Percentiles rank a stretch among this genome's conserved stretches.
Evolutionary conservation across 2,797 vertebrate genomes (phyloP).

Genomic region (Tadarida brasiliensis): DNA sequence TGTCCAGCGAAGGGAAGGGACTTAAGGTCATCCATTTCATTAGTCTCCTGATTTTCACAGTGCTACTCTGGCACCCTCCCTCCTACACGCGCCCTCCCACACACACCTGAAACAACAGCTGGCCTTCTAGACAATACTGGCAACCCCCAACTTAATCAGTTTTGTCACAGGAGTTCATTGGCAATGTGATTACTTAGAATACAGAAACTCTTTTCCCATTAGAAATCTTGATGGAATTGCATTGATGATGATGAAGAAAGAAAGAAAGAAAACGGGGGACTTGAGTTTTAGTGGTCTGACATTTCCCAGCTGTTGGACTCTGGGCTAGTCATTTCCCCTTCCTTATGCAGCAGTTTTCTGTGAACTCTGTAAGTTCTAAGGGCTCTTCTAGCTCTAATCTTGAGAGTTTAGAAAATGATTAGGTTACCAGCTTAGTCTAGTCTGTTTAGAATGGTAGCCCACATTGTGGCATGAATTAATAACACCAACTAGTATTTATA

Average conservation of each 20-base stretch:
- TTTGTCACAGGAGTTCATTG: constrained; percentile 38
- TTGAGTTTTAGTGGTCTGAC: background rate
- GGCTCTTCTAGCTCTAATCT: background rate
- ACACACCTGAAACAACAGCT: constrained; percentile 70
- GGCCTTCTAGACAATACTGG: background rate
- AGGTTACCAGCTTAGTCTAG: constrained; percentile 16
- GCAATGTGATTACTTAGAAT: constrained; percentile 33
- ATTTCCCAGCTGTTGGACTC: background rate
- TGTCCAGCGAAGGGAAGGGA: constrained; percentile 20
- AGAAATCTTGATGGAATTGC: constrained; percentile 1
- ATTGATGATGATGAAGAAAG: background rate
- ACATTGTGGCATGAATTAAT: background rate
- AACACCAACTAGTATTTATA: background rate
- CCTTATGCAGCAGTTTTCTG: background rate
- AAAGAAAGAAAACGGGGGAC: background rate
- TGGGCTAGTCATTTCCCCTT: background rate
- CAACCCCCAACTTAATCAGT: background rate
- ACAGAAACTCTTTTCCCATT: background rate
- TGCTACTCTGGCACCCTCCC: background rate
- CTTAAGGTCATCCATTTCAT: constrained; percentile 44
- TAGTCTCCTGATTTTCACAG: constrained; percentile 18
- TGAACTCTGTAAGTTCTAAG: background rate
- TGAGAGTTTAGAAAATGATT: constrained; percentile 29
- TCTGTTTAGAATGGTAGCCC: background rate
- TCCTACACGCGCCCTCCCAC: constrained; percentile 15